phyloP scores from a whole-genome alignment of 2,888 invertebrate genomes.

The Aspidiotus destructor region DNA sequence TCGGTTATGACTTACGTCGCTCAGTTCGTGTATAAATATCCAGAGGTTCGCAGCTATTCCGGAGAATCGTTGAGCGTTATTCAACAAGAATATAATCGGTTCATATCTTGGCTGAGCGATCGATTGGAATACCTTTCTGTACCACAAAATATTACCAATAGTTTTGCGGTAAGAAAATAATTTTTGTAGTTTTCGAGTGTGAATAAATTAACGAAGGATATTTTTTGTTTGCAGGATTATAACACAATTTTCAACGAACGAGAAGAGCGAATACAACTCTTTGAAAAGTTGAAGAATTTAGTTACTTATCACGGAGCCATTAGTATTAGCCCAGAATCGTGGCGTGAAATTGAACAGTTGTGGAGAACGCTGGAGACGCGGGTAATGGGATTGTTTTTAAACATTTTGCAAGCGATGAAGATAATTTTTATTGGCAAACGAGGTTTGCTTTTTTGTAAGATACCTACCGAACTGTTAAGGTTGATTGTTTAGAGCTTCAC shows the following conservation, averaged over 20 bases:
- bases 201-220: background rate
- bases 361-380: conserved; percentile 68
- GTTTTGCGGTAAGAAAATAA: conserved; percentile 49
- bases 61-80: conserved; percentile 54
- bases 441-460: no score
- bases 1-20: conserved; percentile 98
- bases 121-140: conserved; percentile 56
- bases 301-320: conserved; percentile 71
- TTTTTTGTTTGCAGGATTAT: conserved; percentile 53
- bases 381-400: conserved; percentile 8
- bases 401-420: no score
- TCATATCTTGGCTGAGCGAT: conserved; percentile 72
- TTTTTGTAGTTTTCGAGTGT: background rate
- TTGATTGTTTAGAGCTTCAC: no score
- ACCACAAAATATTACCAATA: conserved; percentile 59
- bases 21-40: conserved; percentile 91
- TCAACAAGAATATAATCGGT: conserved; percentile 68
- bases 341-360: conserved; percentile 67
- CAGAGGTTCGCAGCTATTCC: conserved; percentile 57
- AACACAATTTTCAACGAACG: conserved; percentile 65
- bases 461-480: no score
- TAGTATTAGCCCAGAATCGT: conserved; percentile 73
- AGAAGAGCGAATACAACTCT: conserved; percentile 59
- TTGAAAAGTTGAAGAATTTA: conserved; percentile 66
- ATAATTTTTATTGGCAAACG: no score